Evolutionary conservation across 2,888 invertebrate genomes (phyloP).

Genomic region (Lasioglossum malachurum): DNA sequence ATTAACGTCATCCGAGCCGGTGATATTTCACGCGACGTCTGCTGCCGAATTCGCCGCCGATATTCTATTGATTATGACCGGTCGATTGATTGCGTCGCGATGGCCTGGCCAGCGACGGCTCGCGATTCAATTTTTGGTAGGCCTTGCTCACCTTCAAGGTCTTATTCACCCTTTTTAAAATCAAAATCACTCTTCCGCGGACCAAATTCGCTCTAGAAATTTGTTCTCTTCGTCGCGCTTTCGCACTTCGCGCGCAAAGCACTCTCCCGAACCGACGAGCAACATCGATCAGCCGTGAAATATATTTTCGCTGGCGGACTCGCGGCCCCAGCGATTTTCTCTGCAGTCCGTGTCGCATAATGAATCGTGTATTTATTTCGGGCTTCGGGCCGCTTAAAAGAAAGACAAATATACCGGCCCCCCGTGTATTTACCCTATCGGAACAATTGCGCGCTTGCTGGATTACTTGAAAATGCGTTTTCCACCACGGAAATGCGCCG

Average conservation of each 20-base stretch:
- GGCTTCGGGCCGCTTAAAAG: background rate
- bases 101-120: background rate
- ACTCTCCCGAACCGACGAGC: background rate
- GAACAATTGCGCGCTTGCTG: constrained; percentile 15
- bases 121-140: background rate
- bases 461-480: background rate
- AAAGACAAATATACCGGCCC: constrained; percentile 19
- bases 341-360: background rate
- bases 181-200: no score
- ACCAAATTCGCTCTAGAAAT: no score
- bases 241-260: background rate
- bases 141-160: no score
- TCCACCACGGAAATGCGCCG: constrained; percentile 2
- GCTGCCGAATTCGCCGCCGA: constrained; percentile 6
- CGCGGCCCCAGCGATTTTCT: background rate
- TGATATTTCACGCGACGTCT: constrained; percentile 33
- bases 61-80: constrained; percentile 28
- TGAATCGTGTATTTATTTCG: constrained; percentile 9
- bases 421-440: constrained; percentile 19
- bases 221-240: no score
- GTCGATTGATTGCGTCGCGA: constrained; percentile 18
- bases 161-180: no score
- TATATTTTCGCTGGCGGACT: background rate
- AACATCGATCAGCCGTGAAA: background rate
- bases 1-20: constrained; percentile 50